phyloP scores from a whole-genome alignment of 2,797 vertebrate genomes.

The Acipenser ruthenus region DNA sequence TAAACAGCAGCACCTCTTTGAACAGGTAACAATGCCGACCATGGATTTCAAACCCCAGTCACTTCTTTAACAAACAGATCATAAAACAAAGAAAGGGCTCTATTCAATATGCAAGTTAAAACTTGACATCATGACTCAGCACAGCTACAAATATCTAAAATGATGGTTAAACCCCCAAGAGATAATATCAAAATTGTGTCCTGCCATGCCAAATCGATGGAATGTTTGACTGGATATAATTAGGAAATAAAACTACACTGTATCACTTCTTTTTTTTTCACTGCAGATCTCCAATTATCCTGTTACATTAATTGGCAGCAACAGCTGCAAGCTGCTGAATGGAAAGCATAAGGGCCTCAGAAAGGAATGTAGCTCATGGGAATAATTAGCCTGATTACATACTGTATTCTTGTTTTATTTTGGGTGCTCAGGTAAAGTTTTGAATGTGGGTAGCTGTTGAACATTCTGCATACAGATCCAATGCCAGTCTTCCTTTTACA shows the following conservation, averaged over 20 bases:
- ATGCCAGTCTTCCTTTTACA: no score
- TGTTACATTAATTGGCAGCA: slow-evolving; percentile 28
- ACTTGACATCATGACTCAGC: no score
- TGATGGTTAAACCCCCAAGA: background rate
- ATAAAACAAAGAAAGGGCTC: no score
- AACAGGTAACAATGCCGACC: no score
- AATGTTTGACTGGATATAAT: slow-evolving; percentile 15
- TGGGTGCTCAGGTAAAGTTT: background rate
- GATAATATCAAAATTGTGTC: background rate
- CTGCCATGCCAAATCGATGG: background rate
- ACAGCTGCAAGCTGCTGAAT: slow-evolving; percentile 23
- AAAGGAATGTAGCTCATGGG: background rate
- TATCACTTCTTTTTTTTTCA: slow-evolving; percentile 33
- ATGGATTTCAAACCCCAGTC: no score
- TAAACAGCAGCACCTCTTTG: no score
- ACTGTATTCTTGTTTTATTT: background rate
- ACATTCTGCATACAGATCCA: no score
- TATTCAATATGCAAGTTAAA: no score
- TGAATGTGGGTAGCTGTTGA: no score
- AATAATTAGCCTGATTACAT: slow-evolving; percentile 5
- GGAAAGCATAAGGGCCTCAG: slow-evolving; percentile 9
- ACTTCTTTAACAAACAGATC: no score
- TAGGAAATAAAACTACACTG: slow-evolving; percentile 23
- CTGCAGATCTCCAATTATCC: slow-evolving; percentile 27
- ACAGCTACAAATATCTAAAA: no score